phyloP scores from a whole-genome alignment of 2,888 invertebrate genomes.

The Drosophila putrida region DNA sequence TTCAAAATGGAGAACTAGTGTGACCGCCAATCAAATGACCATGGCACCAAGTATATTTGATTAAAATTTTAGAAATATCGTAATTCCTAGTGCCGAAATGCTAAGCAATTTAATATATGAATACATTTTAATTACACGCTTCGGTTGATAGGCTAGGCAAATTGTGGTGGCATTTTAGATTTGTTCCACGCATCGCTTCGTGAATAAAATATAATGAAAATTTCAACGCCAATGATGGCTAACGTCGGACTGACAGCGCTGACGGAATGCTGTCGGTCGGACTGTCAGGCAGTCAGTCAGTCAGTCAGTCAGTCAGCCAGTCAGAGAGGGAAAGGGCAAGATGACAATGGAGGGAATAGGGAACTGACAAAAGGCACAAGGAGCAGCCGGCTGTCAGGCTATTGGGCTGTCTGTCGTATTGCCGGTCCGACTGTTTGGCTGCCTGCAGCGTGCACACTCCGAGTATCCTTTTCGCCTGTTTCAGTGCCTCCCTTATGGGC shows the following conservation, averaged over 20 bases:
- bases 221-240: constrained; percentile 77
- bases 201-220: constrained; percentile 81
- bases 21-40: not conserved
- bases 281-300: constrained; percentile 10
- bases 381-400: constrained; percentile 32
- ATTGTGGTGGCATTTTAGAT: constrained; percentile 64
- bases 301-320: constrained; percentile 10
- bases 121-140: constrained; percentile 78
- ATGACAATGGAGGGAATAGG: constrained; percentile 28
- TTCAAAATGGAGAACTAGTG: not conserved
- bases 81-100: constrained; percentile 31
- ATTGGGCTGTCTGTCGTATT: constrained; percentile 16
- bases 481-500: constrained; percentile 80
- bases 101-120: constrained; percentile 52
- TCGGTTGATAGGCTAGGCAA: constrained; percentile 54
- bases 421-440: constrained; percentile 30
- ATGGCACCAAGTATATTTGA: constrained; percentile 5
- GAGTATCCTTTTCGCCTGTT: constrained; percentile 77
- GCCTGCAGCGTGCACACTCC: constrained; percentile 68
- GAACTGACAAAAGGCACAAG: constrained; percentile 31
- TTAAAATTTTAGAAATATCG: not conserved
- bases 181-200: constrained; percentile 77
- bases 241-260: constrained; percentile 48
- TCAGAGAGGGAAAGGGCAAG: constrained; percentile 23
- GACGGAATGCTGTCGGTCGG: constrained; percentile 82